Evolutionary conservation across 2,113 vertebrate genomes (phyloP).

Genomic region (Genyomyrus donnyi): DNA sequence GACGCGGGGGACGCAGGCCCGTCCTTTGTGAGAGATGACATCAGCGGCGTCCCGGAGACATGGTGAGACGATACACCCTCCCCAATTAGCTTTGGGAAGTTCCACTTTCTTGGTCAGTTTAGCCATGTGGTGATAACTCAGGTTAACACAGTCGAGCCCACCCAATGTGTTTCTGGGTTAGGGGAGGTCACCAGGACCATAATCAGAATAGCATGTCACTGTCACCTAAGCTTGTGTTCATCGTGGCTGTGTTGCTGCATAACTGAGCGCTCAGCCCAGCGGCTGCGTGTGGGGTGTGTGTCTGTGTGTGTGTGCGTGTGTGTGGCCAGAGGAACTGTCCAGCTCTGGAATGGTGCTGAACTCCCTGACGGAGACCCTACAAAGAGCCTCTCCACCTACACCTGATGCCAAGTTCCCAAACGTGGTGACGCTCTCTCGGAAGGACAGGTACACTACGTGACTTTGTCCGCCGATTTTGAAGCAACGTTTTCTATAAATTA

Average conservation of each 20-base stretch:
- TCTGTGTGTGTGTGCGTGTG: neutral
- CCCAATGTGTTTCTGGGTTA: neutral
- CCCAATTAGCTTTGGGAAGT: neutral
- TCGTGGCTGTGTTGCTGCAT: neutral
- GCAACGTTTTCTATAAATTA: neutral
- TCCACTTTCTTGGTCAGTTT: neutral
- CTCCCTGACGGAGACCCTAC: neutral
- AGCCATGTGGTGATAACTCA: neutral
- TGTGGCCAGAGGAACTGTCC: constrained; percentile 17
- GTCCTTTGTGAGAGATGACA: neutral
- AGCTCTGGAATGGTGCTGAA: constrained; percentile 18
- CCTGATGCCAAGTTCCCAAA: neutral
- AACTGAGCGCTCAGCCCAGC: neutral
- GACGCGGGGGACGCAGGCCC: neutral
- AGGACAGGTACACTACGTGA: neutral
- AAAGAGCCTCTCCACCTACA: neutral
- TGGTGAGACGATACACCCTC: neutral
- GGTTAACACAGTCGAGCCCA: neutral
- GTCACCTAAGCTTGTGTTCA: neutral
- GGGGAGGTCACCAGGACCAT: neutral
- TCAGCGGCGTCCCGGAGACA: neutral
- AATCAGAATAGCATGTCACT: neutral
- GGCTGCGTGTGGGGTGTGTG: neutral
- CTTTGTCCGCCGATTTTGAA: neutral
- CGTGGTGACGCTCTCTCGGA: neutral